Evolutionary conservation across 2,888 invertebrate genomes (phyloP), one percentile per base, ranked within the genome.

Genomic region (Eucera pruinosa): DNA sequence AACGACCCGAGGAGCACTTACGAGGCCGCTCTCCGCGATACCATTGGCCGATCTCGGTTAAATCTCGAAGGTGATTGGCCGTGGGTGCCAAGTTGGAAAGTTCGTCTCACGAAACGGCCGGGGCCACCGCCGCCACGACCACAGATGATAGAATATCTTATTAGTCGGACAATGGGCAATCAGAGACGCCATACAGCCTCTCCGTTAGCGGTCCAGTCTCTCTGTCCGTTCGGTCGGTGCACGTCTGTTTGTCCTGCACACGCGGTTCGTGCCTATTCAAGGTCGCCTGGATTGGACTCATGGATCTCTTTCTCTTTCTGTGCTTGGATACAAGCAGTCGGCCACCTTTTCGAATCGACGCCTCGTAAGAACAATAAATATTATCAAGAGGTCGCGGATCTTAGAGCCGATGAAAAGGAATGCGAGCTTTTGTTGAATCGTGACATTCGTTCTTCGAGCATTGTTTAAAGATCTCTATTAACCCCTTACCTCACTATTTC

Each of bases 151-250:
- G 90, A 91, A 91, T 91, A 90, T 90, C 90, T 91, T 91, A 91
- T 91, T 90, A 91, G 88, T 87, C 87, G 91, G 90, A 91, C 91
- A 91, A 91, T 91, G 89, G 90, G 89, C 91, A 91, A 91, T 91
- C 91, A 91, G 90, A 89, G 87, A 88, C 87, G 88, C 87, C 87
- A 86, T 88, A 89, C 88, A 88, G 86, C 84, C 86, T 87, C 87
- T 89, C 88, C 82, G 88, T 87, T 89, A 85, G 86, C 84, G 86
- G 86, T 83, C 82, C 85, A 83, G 78, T 80, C 84, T 82, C 84
- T 74, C 62, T 54, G 15, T 57, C 57, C 15, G 70, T 68, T 80
- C 43, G 47, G 25, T 71, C 73, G 74, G 79, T 69, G 82, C 75
- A 60, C 83, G 80, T 79, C 85, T 73, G 84, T 87, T 84, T 82